These are phyloP conservation scores for Danio aesculapii DNA, from an alignment of 2,797 vertebrate species.

Conservation along the genomic window DNA sequence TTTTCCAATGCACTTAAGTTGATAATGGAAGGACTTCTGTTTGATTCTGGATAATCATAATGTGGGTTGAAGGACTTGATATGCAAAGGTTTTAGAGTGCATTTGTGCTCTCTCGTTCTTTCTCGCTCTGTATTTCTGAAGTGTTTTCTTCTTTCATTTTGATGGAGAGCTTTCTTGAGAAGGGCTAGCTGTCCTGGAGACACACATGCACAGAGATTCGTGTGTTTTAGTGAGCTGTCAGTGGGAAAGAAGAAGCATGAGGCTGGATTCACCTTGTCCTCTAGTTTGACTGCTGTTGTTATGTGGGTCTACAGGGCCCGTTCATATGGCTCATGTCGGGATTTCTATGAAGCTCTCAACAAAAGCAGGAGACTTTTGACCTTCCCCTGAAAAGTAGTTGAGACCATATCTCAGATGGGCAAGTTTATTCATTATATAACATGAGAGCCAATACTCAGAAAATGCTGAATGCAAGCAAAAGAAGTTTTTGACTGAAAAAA, in stretches of 20 bases:
- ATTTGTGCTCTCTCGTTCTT: slow-evolving; percentile 10
- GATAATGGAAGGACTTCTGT: slow-evolving; percentile 24
- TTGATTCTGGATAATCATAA: slow-evolving; percentile 25
- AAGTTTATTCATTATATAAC: background rate
- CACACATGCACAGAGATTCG: background rate
- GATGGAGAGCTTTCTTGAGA: slow-evolving; percentile 13
- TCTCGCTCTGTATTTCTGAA: slow-evolving; percentile 28
- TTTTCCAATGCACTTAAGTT: background rate
- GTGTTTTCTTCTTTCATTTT: background rate
- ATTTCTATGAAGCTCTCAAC: slow-evolving; percentile 5
- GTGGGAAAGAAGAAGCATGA: background rate
- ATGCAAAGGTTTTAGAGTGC: slow-evolving; percentile 44
- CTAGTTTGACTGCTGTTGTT: background rate
- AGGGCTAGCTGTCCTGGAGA: background rate
- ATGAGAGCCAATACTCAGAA: background rate
- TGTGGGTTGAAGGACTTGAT: slow-evolving; percentile 30
- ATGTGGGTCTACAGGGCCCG: background rate
- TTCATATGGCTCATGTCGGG: background rate
- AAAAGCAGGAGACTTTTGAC: background rate
- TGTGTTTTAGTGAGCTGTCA: background rate
- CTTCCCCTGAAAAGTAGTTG: background rate
- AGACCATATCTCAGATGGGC: background rate
- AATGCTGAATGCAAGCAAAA: background rate
- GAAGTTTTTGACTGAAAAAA: background rate
- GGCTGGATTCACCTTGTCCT: background rate